Evolutionary conservation across 2,888 invertebrate species (phyloP).

Genomic region (Drosophila sordidula): DNA sequence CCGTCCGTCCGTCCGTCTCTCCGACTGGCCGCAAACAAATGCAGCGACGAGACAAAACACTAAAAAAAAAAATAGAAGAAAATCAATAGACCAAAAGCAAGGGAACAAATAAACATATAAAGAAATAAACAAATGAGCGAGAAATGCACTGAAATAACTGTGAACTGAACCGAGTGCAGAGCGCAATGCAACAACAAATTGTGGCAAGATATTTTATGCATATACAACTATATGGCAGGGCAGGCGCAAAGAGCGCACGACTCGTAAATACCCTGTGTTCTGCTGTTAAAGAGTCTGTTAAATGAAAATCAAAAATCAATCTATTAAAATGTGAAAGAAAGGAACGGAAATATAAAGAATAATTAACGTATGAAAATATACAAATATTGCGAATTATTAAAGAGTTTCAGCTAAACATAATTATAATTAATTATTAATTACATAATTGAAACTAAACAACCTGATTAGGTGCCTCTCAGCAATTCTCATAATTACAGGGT

Average conservation of each 20-base stretch:
- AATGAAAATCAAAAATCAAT: no score
- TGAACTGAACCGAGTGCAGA: conserved; percentile 36
- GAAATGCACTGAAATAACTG: conserved; percentile 46
- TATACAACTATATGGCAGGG: conserved; percentile 21
- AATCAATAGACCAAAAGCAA: conserved; percentile 71
- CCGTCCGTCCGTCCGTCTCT: conserved; percentile 16
- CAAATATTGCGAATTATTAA: no score
- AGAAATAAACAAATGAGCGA: conserved; percentile 44
- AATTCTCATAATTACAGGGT: conserved; percentile 33
- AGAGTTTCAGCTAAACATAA: no score
- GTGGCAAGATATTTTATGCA: conserved; percentile 64
- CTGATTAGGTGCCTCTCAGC: background rate
- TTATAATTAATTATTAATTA: no score
- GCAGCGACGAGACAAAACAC: conserved; percentile 58
- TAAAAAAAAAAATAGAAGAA: conserved; percentile 39
- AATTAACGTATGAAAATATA: no score
- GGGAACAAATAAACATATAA: conserved; percentile 45
- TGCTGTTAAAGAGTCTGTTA: no score
- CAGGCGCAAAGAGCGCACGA: background rate
- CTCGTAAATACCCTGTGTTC: conserved; percentile 9
- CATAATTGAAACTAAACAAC: no score
- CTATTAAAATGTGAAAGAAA: no score
- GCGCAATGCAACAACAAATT: conserved; percentile 42
- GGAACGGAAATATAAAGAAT: no score
- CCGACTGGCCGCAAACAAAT: conserved; percentile 67